Evolutionary conservation across 92 coral and sea anemone species (phyloP).

Genomic region (Epizoanthus rinbou): DNA sequence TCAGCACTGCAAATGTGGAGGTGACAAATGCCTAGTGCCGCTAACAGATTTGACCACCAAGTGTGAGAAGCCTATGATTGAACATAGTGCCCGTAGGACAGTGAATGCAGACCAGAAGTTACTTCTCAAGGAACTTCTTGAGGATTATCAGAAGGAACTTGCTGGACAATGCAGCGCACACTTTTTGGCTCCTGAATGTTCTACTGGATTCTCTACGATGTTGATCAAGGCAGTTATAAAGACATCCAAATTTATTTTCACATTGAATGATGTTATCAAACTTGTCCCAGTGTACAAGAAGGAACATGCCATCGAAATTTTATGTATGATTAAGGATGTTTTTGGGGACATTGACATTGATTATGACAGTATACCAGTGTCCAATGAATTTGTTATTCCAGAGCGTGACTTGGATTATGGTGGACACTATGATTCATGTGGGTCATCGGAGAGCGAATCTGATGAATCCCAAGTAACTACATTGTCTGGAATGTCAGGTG

Average conservation of each 20-base stretch:
- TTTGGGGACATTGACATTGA: conserved; percentile 49
- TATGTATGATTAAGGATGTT: conserved; percentile 46
- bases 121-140: conserved; percentile 49
- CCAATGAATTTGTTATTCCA: too few relatives aligned
- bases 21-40: conserved; percentile 19
- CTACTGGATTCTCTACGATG: conserved; percentile 52
- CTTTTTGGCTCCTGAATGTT: conserved; percentile 51
- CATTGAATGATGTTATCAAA: conserved; percentile 36
- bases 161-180: conserved; percentile 20
- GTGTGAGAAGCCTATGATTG: too few relatives aligned
- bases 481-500: too few relatives aligned
- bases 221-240: conserved; percentile 46
- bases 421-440: neutral
- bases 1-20: conserved; percentile 42
- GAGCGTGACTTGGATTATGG: conserved; percentile 33
- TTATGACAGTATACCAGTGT: too few relatives aligned
- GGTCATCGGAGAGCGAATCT: too few relatives aligned
- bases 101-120: conserved; percentile 5
- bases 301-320: conserved; percentile 59
- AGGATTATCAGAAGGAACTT: conserved; percentile 45
- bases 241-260: conserved; percentile 54
- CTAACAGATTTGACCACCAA: conserved; percentile 1
- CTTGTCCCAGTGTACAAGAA: conserved; percentile 49
- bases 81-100: too few relatives aligned
- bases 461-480: too few relatives aligned